These are phyloP conservation scores for Danio kyathit DNA, from an alignment of 2,797 vertebrate genomes.

Conservation along the genomic window DNA sequence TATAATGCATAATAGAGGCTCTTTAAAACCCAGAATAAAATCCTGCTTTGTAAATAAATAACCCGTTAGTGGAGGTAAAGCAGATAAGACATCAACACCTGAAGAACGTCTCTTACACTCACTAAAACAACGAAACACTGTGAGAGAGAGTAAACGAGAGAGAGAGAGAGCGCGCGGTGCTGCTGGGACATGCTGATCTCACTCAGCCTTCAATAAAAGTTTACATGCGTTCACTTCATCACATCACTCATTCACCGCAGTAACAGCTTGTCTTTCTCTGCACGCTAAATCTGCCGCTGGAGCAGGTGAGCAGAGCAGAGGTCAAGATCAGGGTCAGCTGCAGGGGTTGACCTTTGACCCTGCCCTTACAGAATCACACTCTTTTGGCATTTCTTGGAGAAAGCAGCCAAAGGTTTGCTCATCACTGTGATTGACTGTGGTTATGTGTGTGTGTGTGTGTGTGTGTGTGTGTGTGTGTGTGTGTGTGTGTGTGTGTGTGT, in stretches of 20 bases:
- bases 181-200: no score
- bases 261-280: background rate
- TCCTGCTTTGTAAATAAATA: no score
- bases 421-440: background rate
- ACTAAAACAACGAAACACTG: no score
- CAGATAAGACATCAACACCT: no score
- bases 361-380: background rate
- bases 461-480: slow-evolving; percentile 18
- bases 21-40: no score
- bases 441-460: slow-evolving; percentile 34
- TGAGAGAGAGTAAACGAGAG: no score
- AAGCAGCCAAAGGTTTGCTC: background rate
- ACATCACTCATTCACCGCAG: no score
- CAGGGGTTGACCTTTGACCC: slow-evolving; percentile 19
- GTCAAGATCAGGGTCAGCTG: slow-evolving; percentile 14
- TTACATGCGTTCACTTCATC: background rate
- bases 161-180: no score
- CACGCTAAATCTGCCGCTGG: background rate
- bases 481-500: slow-evolving; percentile 40
- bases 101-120: no score
- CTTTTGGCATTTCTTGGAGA: background rate
- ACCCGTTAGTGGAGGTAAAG: no score
- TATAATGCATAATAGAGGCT: no score
- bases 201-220: no score
- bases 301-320: background rate